Conservation (phyloP, 2,888 invertebrate genomes). For the Drosophila barbarae region DNA sequence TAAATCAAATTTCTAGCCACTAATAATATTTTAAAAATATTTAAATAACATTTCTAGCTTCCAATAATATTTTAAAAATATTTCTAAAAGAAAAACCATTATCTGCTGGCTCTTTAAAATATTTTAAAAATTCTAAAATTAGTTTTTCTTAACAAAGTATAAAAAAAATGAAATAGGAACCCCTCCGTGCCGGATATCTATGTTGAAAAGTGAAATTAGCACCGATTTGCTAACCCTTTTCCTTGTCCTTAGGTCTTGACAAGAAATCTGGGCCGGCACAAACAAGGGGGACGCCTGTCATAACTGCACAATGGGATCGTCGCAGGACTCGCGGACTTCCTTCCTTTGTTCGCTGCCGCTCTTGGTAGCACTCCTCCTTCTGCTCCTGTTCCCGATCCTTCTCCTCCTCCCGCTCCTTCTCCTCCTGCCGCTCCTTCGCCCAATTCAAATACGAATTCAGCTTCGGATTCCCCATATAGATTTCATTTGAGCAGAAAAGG, state of each 20-base stretch:
- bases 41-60: too few species aligned
- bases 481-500: slow-evolving; percentile 58
- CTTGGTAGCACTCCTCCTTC: background rate
- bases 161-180: background rate
- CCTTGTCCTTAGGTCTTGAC: slow-evolving; percentile 4
- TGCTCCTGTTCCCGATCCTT: background rate
- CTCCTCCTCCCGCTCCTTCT: background rate
- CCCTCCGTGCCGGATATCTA: background rate
- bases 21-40: too few species aligned
- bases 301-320: slow-evolving; percentile 67
- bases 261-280: slow-evolving; percentile 9
- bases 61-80: background rate
- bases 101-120: background rate
- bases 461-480: slow-evolving; percentile 56
- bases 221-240: slow-evolving; percentile 13
- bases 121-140: background rate
- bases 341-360: slow-evolving; percentile 7
- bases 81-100: fast-evolving
- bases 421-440: background rate
- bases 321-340: slow-evolving; percentile 31
- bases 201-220: background rate
- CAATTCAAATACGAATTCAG: background rate
- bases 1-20: too few species aligned
- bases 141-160: background rate
- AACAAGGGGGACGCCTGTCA: slow-evolving; percentile 76